Percentiles rank a stretch among this genome's conserved stretches.
phyloP scores from a whole-genome alignment of 2,797 vertebrate species.

The Argya squamiceps region DNA sequence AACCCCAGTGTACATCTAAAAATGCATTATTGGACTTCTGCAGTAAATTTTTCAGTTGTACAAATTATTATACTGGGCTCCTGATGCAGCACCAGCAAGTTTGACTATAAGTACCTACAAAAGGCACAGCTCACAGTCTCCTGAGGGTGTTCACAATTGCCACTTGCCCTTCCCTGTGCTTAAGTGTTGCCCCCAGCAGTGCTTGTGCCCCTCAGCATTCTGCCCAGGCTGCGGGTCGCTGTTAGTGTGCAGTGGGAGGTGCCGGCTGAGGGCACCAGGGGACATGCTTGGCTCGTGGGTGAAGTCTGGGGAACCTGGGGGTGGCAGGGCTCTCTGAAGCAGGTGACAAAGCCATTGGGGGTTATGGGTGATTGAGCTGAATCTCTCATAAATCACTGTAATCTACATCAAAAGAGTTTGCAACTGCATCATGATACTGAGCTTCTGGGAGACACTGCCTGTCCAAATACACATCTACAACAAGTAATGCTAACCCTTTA shows the following conservation, averaged over 20 bases:
- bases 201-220: neutral
- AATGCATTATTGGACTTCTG: neutral
- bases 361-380: accelerated
- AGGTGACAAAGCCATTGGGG: neutral
- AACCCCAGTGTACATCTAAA: neutral
- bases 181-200: neutral
- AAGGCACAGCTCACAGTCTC: neutral
- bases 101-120: neutral
- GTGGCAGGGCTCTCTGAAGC: neutral
- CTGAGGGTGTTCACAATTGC: neutral
- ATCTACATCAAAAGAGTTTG: neutral
- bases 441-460: neutral
- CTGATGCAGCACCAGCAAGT: neutral
- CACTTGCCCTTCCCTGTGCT: neutral
- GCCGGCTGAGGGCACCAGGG: neutral
- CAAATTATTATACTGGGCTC: neutral
- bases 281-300: neutral
- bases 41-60: neutral
- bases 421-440: neutral
- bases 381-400: neutral
- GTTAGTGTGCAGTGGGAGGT: neutral
- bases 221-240: neutral
- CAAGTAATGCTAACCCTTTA: neutral
- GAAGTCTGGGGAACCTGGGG: neutral
- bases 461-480: neutral